Evolutionary conservation across 2,113 vertebrate species (phyloP), one percentile per base, ranked within the genome.

Genomic region (Leptobrachium ailaonicum): DNA sequence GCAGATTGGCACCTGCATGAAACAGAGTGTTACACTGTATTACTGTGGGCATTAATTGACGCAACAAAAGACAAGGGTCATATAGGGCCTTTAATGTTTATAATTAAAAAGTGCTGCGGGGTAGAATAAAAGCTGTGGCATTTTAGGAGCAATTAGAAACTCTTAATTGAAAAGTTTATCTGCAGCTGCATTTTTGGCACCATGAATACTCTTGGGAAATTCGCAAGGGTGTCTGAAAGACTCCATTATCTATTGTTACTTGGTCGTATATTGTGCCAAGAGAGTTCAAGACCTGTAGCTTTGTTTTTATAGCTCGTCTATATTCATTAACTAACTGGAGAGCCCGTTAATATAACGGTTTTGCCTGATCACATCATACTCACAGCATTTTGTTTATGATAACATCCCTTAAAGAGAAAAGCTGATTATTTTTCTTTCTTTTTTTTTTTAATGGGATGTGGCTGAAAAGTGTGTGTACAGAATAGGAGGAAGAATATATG

Each of bases 181-280:
- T 43, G 41, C 40, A 50, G 5, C 45, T 53, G 50, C 64, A 68
- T 66, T 32, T 40, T 76, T 76, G 62, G 73, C 64, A 76, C 20
- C 20, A 32, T 20, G 4, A 67, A 6, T 43, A 68, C 7, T 11
- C 41, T 50, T 10, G 32, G 43, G 44, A 20, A 41, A 66, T 6
- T 6, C 10, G 10, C 43, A 13, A 14, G 60, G 4, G 45, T 2
- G 45, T 20, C 60, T n/a, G 32, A 10, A 76, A 41, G 63, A 14
- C 12, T 76, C 32, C 12, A 41, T 63, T 74, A 60, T 74, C 14
- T 66, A 75, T 66, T 66, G n/a, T 66, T 66, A 66, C 60, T 20
- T 8, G 44, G 20, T 32, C 3, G 13, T 6, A 41, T 32, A 44
- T 9, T 43, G 43, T 76, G 74, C 60, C 60, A 75, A 44, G 43